Base-by-base conservation (phyloP, 2,113 vertebrate species). In the Microtus oregoni region DNA sequence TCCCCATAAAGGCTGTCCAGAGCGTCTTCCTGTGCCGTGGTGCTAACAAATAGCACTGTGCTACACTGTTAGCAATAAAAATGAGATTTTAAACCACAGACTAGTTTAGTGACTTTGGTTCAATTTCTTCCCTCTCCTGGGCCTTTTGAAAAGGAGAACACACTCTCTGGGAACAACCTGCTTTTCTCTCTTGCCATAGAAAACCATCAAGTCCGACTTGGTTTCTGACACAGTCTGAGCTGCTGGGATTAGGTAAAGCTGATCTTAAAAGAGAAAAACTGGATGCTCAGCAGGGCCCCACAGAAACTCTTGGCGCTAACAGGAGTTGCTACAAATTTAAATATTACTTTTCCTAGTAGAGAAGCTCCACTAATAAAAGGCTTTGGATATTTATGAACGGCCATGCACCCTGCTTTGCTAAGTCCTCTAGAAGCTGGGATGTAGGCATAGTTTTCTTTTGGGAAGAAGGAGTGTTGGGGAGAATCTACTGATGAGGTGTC, bases 261-360 rank as follows among this genome's bases (percentile, higher is more conserved):
- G 96, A 83, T 98, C 90, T 97, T 98, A 98, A 98, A 98, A 98
- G 93, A 97, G 95, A 96, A 98, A 98, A 98, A 98, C 93, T 94
- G 97, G 96, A 94, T 75, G 38, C 93, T 98, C 96, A 96, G 97
- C 93, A 97, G 98, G 97, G 77, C 20, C 82, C 68, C 95, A 96
- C 90, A 97, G 97, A 96, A 98, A 97, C 89, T 97, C 94, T 97
- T 98, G 96, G 92, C 98, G 41, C 86, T 97, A 95, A 97, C 97
- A 97, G 98, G 97, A 91, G 86, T 98, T 28, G 65, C 97, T 93
- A 98, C 98, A 98, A 98, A 98, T 98, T 98, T 98, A 98, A 98
- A 98, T 0, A 41, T 98, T 98, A 97, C 94, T 90, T 98, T 98
- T 93, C 89, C 93, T 97, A 97, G 81, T 67, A 97, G 92, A 97